A percentile compares a stretch with the other conserved stretches of the same genome.
These are phyloP conservation scores for Amblyraja radiata DNA, from an alignment of 2,797 vertebrate species.

Conservation along the genomic window DNA sequence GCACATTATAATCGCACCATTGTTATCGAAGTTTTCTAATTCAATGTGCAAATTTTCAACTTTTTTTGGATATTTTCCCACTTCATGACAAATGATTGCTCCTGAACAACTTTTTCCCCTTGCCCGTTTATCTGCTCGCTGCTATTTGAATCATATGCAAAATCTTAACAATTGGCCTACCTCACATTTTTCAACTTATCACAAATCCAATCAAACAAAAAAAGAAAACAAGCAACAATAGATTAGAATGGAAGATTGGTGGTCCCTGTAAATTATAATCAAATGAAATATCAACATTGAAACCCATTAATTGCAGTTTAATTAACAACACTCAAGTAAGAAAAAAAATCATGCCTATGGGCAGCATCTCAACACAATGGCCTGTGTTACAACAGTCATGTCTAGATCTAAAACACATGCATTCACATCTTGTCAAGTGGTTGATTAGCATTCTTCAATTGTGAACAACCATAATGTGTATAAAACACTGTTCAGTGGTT, in stretches of 20 bases:
- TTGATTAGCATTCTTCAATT: background rate
- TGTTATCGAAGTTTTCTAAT: background rate
- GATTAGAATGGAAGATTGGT: too few relatives aligned
- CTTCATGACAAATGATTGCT: background rate
- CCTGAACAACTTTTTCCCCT: background rate
- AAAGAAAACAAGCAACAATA: background rate
- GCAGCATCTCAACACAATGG: background rate
- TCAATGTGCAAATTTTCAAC: background rate
- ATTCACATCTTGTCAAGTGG: too few relatives aligned
- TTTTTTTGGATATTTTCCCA: background rate
- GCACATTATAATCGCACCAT: background rate
- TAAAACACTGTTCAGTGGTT: background rate
- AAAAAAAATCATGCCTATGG: background rate
- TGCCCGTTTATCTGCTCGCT: background rate
- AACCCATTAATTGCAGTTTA: background rate
- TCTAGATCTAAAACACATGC: too few relatives aligned
- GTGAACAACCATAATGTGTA: background rate
- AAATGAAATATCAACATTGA: background rate
- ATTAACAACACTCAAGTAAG: background rate
- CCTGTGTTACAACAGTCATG: too few relatives aligned
- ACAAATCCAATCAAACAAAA: background rate
- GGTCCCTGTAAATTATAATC: background rate
- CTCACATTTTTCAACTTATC: background rate
- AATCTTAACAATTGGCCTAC: background rate
- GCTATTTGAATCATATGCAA: background rate